Evolutionary conservation across 2,888 invertebrate species (phyloP), one percentile per base, ranked within the genome.

Genomic region (Ceraclea dissimilis): DNA sequence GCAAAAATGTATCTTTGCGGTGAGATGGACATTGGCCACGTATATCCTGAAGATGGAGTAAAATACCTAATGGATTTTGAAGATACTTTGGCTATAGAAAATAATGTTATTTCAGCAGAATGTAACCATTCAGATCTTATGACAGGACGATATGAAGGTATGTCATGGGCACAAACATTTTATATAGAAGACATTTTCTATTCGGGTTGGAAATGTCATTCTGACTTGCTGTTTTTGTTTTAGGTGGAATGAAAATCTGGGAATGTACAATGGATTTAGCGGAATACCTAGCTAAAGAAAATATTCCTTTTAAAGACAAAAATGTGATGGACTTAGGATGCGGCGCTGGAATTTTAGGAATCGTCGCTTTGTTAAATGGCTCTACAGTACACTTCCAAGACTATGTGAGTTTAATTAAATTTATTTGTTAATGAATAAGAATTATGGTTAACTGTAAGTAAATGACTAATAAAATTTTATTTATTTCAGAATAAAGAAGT

Each of bases 191-290:
- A n/a, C n/a, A 44, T 18, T 51, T n/a, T n/a, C n/a, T n/a, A n/a
- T n/a, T n/a, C n/a, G n/a, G n/a, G 31, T 59, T 26, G 21, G 18
- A 33, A 21, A 43, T 39, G 46, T 19, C 39, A 48, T 11, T 39
- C 17, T 54, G 51, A 51, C 22, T 21, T 19, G 16, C 22, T n/a
- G n/a, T n/a, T n/a, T n/a, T 43, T 63, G 60, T 68, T 74, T 50
- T 66, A 93, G 95, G 96, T 65, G 97, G 97, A 10, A 77, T 94
- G 26, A 96, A 96, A 79, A 84, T 95, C 58, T 97, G 97, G 97
- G 96, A 97, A 75, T 93, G 95, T 67, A 90, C 93, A 4, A 76
- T 82, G 65, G 95, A 96, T 70, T 71, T 96, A 54, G 72, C 86
- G 34, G 70, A 81, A 59, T 91, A 85, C 69, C 69, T 94, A 18